These are phyloP conservation scores for Falco peregrinus DNA, from an alignment of 2,797 vertebrate species.

Conservation along the genomic window DNA sequence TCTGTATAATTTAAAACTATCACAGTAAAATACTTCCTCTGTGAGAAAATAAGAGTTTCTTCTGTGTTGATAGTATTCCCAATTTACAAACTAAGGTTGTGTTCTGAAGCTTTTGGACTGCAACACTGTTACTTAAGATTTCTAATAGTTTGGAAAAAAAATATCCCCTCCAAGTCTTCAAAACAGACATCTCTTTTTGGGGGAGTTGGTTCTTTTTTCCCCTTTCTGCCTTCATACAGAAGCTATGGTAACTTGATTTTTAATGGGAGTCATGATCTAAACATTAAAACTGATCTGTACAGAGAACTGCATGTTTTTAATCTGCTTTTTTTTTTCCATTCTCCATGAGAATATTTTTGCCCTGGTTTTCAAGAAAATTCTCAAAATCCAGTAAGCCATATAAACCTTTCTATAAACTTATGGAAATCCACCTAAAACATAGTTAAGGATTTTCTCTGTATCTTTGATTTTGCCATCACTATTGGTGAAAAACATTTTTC, in stretches of 20 bases:
- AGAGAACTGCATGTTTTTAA: not conserved
- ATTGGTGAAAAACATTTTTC: not conserved
- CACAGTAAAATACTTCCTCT: not conserved
- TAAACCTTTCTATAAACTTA: not conserved
- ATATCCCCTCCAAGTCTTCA: not conserved
- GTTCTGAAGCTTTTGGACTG: not conserved
- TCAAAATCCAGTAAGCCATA: not conserved
- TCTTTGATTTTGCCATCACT: not conserved
- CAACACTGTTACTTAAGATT: not conserved
- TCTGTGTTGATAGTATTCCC: not conserved
- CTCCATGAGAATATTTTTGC: not conserved
- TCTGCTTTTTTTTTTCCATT: not conserved
- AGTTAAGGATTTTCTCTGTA: not conserved
- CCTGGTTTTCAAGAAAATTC: not conserved
- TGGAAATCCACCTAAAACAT: not conserved
- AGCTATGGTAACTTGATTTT: not conserved
- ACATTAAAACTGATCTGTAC: not conserved
- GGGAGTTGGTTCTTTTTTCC: not conserved
- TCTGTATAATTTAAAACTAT: not conserved
- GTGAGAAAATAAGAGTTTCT: not conserved
- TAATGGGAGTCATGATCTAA: not conserved
- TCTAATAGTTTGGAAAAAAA: not conserved
- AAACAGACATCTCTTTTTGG: rapidly evolving
- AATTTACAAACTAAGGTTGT: not conserved
- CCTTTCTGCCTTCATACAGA: not conserved